Evolutionary conservation across 92 coral and sea anemone genomes (phyloP), one percentile per base, ranked within the genome.

Genomic region (Scolanthus callimorphus): DNA sequence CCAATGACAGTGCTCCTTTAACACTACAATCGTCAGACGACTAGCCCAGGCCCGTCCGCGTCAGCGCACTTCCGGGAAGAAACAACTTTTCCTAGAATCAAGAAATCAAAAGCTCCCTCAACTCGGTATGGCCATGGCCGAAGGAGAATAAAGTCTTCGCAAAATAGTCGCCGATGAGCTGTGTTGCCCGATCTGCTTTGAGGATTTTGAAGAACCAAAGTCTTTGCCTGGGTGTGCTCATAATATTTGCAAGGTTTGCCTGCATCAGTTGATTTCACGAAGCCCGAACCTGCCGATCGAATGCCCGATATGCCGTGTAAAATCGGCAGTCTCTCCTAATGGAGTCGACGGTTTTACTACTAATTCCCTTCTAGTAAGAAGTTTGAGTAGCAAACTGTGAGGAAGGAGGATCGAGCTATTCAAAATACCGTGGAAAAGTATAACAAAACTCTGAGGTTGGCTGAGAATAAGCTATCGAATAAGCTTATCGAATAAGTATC

Each of bases 311-410:
- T 67, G 74, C 39, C 74, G 74, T 11, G 38, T 13, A 20, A 10
- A 4, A 11, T 67, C 74, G 1, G 44, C 28, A 3, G 22, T 67
- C 6, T 63, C 74, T 1, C 20, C 41, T 12, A 29, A 29, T 22
- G 74, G 74, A 24, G 63, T 56, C 4, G 48, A 43, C 21, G 53
- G 54, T 15, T 67, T 67, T 41, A 54, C 74, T 9, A 67, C 74
- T 12, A 55, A 67, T 50, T 53, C 74, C 17, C 49, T 67, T 1
- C 3, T 67, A 2, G 74, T 67, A 1, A 43, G 74, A 8, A 28
- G 37, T 12, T 37, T 67, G 8, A 63, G 55, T 6, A 54, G 44
- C 54, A 67, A 29, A 24, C 62, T 55, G 11, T 62, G 64, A 17
- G 17, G 60, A n/a, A 41, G 27, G 29, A 63, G 55, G 39, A 55